Evolutionary conservation across 1,140 invertebrate species (phyloP).

Genomic region (Brachionus rotundiformis): DNA sequence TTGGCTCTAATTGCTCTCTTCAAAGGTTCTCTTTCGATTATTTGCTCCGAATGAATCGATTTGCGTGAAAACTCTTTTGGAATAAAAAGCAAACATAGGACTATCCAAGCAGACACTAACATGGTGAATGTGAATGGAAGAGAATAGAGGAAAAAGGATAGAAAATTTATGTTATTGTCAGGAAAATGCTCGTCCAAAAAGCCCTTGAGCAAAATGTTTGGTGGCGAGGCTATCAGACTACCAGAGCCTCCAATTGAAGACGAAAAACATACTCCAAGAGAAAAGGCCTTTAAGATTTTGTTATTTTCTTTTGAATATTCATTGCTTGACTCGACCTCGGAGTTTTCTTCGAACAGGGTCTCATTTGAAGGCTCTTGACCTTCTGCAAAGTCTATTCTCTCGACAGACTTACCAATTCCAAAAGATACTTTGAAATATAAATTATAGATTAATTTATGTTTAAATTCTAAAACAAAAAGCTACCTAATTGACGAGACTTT

Average conservation of each 20-base stretch:
- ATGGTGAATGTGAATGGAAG: constrained; percentile 24
- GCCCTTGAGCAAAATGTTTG: constrained; percentile 79
- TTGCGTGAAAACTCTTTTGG: neutral
- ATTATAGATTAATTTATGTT: too few species aligned
- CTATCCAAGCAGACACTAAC: neutral
- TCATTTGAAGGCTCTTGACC: neutral
- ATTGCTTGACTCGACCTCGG: neutral
- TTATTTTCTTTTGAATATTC: constrained; percentile 2
- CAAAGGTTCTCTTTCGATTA: neutral
- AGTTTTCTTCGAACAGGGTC: neutral
- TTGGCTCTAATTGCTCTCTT: neutral
- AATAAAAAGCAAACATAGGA: neutral
- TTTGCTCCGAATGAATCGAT: neutral
- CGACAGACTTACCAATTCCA: neutral
- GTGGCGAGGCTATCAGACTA: constrained; percentile 79
- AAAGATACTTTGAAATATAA: neutral
- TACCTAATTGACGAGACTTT: neutral
- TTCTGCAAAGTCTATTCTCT: neutral
- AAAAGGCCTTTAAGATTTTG: constrained; percentile 32
- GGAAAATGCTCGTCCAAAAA: constrained; percentile 66
- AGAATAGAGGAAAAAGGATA: constrained; percentile 15
- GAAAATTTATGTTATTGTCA: constrained; percentile 7
- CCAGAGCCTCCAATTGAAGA: constrained; percentile 76
- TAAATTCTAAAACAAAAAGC: neutral
- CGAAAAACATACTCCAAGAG: constrained; percentile 74